Base-by-base conservation (phyloP, 2,113 vertebrate species). In the Furnarius figulus region DNA sequence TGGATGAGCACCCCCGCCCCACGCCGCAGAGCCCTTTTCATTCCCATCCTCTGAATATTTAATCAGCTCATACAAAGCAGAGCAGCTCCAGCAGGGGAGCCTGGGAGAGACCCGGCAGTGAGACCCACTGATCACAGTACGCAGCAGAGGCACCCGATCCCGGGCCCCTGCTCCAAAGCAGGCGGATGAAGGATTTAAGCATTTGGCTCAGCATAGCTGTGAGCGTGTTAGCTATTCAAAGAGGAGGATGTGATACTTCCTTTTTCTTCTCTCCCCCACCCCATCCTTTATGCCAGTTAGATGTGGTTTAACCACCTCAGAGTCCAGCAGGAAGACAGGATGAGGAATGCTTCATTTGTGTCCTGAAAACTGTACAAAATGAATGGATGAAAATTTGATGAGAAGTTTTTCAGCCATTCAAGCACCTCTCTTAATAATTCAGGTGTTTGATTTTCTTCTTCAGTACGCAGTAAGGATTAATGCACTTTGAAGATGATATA, bases 381-480 rank as follows among this genome's bases (percentile, higher is more conserved):
- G 95, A 93, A 93, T 19, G 80, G 62, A 96, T 96, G 82, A 96
- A 96, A 95, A 93, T 95, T 95, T 96, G 89, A 96, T 94, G 93
- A 94, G 90, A 87, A 89, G 83, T 93, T 96, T 96, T 94, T 42
- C 92, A 96, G 66, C 62, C 58, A 50, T 93, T 94, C 86, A 85
- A 91, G 83, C 68, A 78, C 83, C 56, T 94, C 35, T 58, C 61
- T 95, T 78, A 97, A 95, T 95, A 97, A 96, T 92, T 94, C 86
- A 95, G 65, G 25, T 90, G 83, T 93, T 95, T 96, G 96, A 95
- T 96, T 94, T 94, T 93, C 80, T 88, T 86, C 37, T 85, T 94
- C 56, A 42, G 53, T 49, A 87, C 85, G 73, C 76, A 92, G 88
- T 59, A 92, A 87, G 84, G 87, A 93, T 95, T 79, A 55, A 89